phyloP scores from a whole-genome alignment of 1,140 invertebrate genomes.

The Pachyrhynchus sulphureomaculatus region DNA sequence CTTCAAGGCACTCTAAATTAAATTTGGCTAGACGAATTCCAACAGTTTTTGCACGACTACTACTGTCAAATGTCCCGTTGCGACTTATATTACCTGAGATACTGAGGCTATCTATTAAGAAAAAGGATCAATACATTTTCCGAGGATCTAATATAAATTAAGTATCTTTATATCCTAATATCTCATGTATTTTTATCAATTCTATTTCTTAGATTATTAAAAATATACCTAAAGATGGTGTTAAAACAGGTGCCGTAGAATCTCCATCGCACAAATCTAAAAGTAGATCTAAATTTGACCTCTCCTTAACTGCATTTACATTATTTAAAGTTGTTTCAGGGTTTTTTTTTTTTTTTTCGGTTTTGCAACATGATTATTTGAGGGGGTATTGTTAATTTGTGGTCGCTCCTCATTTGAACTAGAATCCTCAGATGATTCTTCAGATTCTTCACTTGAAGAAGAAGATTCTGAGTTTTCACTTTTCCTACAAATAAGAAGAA shows the following conservation, averaged over 20 bases:
- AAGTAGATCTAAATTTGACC: slow-evolving; percentile 76
- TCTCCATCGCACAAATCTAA: slow-evolving; percentile 72
- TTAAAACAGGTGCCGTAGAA: slow-evolving; percentile 70
- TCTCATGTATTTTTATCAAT: not conserved
- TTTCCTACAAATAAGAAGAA: slow-evolving; percentile 13
- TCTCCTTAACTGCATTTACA: slow-evolving; percentile 35
- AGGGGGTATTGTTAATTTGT: not conserved
- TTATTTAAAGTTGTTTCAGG: slow-evolving; percentile 14
- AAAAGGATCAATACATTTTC: too few relatives aligned
- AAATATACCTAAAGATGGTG: slow-evolving; percentile 65
- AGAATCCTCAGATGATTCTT: slow-evolving; percentile 35
- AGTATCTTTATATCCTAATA: too few relatives aligned
- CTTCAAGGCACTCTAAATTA: too few relatives aligned
- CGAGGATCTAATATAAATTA: too few relatives aligned
- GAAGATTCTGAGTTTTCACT: slow-evolving; percentile 16
- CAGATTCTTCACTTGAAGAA: slow-evolving; percentile 33
- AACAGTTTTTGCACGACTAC: too few relatives aligned
- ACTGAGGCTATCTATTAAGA: too few relatives aligned
- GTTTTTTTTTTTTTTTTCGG: not conserved
- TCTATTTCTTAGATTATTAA: not conserved
- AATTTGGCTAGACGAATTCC: too few relatives aligned
- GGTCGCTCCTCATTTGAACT: slow-evolving; percentile 30
- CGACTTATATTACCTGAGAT: too few relatives aligned
- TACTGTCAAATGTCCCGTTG: too few relatives aligned
- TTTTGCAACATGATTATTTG: slow-evolving; percentile 11